Evolutionary conservation across 2,113 vertebrate species (phyloP).

Genomic region (Uria aalge): DNA sequence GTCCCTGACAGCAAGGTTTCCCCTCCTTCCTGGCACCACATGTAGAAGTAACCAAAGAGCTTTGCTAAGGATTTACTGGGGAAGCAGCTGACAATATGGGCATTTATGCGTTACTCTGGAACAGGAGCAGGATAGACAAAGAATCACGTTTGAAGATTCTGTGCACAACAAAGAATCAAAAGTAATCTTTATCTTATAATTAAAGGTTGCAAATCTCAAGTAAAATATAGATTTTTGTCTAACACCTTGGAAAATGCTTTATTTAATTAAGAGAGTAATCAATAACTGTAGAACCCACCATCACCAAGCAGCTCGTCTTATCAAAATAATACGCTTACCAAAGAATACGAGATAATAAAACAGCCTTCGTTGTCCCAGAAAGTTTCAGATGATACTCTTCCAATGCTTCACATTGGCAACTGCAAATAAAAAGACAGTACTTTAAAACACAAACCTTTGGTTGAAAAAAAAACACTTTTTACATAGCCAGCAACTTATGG

Average conservation of each 20-base stretch:
- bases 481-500: background rate
- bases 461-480: background rate
- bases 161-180: background rate
- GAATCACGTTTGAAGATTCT: background rate
- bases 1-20: background rate
- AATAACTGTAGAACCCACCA: background rate
- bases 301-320: background rate
- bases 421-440: slow-evolving; percentile 42
- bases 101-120: background rate
- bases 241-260: background rate
- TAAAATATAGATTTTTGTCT: background rate
- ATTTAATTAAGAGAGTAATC: background rate
- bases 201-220: background rate
- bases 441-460: background rate
- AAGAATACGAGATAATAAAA: background rate
- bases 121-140: background rate
- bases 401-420: slow-evolving; percentile 61
- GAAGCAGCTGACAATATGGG: background rate
- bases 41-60: background rate
- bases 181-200: background rate
- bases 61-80: background rate
- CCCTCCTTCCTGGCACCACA: background rate
- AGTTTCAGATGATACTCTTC: background rate
- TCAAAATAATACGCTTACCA: slow-evolving; percentile 55
- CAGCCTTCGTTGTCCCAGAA: slow-evolving; percentile 23